Evolutionary conservation across 2,888 invertebrate genomes (phyloP).

Genomic region (Drosophila ochracea): DNA sequence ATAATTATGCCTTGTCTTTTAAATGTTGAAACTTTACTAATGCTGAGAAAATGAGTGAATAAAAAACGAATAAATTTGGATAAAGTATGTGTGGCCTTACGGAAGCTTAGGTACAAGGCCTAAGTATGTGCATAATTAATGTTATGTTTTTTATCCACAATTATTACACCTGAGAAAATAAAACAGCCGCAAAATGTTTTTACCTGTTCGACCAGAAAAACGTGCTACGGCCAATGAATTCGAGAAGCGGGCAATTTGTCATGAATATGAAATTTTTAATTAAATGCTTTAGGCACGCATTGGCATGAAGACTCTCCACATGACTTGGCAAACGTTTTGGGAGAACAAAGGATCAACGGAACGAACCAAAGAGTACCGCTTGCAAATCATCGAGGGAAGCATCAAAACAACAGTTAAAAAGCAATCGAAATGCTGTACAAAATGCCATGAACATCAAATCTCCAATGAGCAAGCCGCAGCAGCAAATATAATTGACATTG

Average conservation of each 20-base stretch:
- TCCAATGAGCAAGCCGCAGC: constrained; percentile 43
- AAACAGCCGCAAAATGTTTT: constrained; percentile 9
- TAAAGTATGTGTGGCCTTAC: background rate
- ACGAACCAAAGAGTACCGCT: constrained; percentile 3
- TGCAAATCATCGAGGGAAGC: constrained; percentile 36
- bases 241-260: constrained; percentile 21
- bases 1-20: too few species aligned
- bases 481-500: constrained; percentile 67
- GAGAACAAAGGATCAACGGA: constrained; percentile 23
- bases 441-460: constrained; percentile 53
- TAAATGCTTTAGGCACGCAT: constrained; percentile 51
- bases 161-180: constrained; percentile 14
- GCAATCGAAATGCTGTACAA: constrained; percentile 60
- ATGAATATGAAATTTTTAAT: constrained; percentile 68
- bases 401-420: constrained; percentile 63
- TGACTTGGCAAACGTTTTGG: constrained; percentile 53
- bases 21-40: background rate
- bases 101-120: background rate
- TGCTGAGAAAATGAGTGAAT: background rate
- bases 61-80: background rate
- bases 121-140: constrained; percentile 3
- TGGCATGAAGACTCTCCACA: constrained; percentile 43
- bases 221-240: constrained; percentile 20
- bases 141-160: constrained; percentile 3
- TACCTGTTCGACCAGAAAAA: constrained; percentile 38